These are phyloP conservation scores for Watsonalla binaria DNA, from an alignment of 2,888 invertebrate species.

Conservation along the genomic window DNA sequence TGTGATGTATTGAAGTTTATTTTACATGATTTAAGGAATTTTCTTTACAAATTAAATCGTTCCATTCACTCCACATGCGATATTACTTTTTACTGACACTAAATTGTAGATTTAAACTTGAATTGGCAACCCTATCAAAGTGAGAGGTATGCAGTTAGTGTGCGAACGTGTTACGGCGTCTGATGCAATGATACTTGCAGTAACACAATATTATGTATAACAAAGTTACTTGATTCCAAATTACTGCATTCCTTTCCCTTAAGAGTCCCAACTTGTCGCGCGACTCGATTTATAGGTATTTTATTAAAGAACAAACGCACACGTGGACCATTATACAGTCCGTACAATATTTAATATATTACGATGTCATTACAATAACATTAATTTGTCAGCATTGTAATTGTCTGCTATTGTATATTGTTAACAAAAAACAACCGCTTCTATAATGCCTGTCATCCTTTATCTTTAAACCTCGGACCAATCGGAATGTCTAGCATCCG, in stretches of 20 bases:
- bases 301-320: constrained; percentile 15
- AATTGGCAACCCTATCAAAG: constrained; percentile 43
- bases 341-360: too few species aligned
- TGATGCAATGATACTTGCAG: constrained; percentile 54
- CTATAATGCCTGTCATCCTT: too few species aligned
- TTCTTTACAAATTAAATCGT: too few species aligned
- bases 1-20: too few species aligned
- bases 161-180: constrained; percentile 38
- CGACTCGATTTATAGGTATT: constrained; percentile 25
- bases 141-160: constrained; percentile 45
- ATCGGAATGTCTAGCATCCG: too few species aligned
- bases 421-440: too few species aligned
- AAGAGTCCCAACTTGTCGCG: constrained; percentile 35
- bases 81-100: neutral
- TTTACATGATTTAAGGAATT: too few species aligned
- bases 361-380: too few species aligned
- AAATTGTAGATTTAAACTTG: constrained; percentile 8
- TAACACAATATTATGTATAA: constrained; percentile 40
- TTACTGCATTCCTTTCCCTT: constrained; percentile 50
- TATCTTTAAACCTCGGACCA: too few species aligned
- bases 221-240: constrained; percentile 44
- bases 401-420: too few species aligned
- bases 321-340: neutral
- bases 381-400: too few species aligned
- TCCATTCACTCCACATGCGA: too few species aligned